Conservation (phyloP, 2,113 vertebrate genomes). For the Charadrius vociferus region DNA sequence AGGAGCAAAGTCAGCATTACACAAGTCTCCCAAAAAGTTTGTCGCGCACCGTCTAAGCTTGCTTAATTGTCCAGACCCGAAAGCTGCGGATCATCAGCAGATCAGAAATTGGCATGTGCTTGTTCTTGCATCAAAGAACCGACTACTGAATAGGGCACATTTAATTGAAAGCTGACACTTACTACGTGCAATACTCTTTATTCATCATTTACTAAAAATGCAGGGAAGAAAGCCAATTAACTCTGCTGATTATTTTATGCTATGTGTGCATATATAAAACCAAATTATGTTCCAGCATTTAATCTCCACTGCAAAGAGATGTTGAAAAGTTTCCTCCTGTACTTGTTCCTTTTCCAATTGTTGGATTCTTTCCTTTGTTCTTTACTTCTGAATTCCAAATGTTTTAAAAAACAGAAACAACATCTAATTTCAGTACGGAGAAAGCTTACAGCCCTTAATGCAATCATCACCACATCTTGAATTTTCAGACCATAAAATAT, state of each 20-base stretch:
- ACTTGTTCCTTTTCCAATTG: neutral
- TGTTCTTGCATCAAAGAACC: neutral
- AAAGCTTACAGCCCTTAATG: neutral
- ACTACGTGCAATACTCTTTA: neutral
- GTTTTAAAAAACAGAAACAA: neutral
- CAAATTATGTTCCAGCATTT: neutral
- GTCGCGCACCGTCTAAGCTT: accelerated
- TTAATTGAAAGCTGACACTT: neutral
- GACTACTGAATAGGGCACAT: accelerated
- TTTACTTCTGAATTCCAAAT: neutral
- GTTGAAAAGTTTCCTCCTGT: neutral
- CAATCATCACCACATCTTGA: neutral
- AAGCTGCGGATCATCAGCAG: neutral
- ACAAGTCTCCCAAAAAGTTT: neutral
- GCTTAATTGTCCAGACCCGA: neutral
- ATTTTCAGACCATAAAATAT: neutral
- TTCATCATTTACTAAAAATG: neutral
- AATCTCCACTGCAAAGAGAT: neutral
- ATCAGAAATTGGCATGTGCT: neutral
- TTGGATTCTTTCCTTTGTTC: neutral
- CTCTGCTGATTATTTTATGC: neutral
- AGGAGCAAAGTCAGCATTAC: accelerated
- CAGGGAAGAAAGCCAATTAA: neutral
- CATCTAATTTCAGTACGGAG: accelerated
- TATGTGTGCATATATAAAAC: neutral